These are phyloP conservation scores for Leptosomus discolor DNA, from an alignment of 2,113 vertebrate species.

Conservation along the genomic window DNA sequence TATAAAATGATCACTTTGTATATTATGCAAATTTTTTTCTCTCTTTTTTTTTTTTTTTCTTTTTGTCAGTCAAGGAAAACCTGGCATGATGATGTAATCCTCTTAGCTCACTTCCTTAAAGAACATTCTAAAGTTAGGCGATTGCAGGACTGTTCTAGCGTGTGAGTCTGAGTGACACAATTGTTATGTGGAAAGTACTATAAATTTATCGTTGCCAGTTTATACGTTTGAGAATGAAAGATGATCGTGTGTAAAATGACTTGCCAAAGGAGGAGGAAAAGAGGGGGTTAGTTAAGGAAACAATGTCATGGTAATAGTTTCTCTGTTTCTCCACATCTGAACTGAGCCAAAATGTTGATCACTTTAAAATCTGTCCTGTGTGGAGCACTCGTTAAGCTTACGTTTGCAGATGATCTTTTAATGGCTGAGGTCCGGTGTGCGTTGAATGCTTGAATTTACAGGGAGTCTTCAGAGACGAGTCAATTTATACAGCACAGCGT, in stretches of 20 bases:
- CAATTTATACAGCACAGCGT: not conserved
- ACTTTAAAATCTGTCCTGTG: not conserved
- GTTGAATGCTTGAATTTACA: not conserved
- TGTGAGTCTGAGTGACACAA: conserved; percentile 27
- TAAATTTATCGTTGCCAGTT: conserved; percentile 24
- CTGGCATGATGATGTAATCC: conserved; percentile 33
- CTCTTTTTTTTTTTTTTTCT: not conserved
- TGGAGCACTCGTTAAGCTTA: not conserved
- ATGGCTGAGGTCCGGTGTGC: not conserved
- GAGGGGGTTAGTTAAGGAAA: not conserved
- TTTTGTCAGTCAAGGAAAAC: conserved; percentile 45
- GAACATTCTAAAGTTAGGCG: conserved; percentile 53
- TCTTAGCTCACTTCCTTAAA: conserved; percentile 72
- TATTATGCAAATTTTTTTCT: not conserved
- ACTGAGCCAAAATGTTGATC: not conserved
- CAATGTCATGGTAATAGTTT: not conserved
- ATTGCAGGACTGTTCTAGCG: conserved; percentile 15
- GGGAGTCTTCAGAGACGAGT: not conserved
- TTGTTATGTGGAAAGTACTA: not conserved
- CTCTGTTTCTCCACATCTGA: not conserved
- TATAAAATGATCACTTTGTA: conserved; percentile 35
- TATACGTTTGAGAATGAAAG: conserved; percentile 10
- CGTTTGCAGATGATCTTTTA: conserved; percentile 16
- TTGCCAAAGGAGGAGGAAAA: not conserved
- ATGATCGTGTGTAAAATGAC: not conserved